Evolutionary conservation across 2,113 vertebrate species (phyloP), one percentile per base, ranked within the genome.

Genomic region (Phoxinus phoxinus): DNA sequence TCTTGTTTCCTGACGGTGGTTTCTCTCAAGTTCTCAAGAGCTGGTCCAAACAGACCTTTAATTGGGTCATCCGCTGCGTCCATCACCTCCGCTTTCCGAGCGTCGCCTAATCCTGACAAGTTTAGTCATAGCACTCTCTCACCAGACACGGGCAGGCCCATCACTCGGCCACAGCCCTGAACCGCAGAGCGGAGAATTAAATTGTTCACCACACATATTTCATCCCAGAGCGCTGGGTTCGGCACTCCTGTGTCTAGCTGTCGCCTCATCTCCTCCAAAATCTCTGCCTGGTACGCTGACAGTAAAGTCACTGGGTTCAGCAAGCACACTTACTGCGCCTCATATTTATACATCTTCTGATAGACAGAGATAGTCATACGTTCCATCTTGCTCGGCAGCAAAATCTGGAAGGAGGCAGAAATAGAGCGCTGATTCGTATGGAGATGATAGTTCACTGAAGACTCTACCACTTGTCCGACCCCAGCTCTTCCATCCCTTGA

Each of bases 331-430:
- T 2, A 44, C 35, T 73, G 35, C 21, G 2, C 17, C 15, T 0
- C 21, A 41, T 72, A 73, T 73, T 35, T 69, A 32, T 69, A 32
- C 65, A 73, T 73, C 35, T 11, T 69, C 21, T 69, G 65, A 35
- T 15, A 69, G 25, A 27, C 6, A 1, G 17, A 35, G 4, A 17
- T 6, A 6, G 69, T 21, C 32, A 41, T 2, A 2, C 23, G 21
- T 9, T 73, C 37, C 37, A 44, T 41, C 37, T 44, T 46, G n/a
- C 71, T 44, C 3, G 7, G 37, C 2, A 73, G 21, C 7, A 21
- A 73, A 23, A 73, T 73, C 37, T 44, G 23, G 0, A 23, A 46
- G 21, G 21, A 46, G 11, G 71, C 23, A 73, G 41, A 73, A 46
- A 41, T 44, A 73, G 65, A 35, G 27, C 2, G 65, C 46, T 48